Evolutionary conservation across 2,888 invertebrate species (phyloP).

Genomic region (Erebia epiphron): DNA sequence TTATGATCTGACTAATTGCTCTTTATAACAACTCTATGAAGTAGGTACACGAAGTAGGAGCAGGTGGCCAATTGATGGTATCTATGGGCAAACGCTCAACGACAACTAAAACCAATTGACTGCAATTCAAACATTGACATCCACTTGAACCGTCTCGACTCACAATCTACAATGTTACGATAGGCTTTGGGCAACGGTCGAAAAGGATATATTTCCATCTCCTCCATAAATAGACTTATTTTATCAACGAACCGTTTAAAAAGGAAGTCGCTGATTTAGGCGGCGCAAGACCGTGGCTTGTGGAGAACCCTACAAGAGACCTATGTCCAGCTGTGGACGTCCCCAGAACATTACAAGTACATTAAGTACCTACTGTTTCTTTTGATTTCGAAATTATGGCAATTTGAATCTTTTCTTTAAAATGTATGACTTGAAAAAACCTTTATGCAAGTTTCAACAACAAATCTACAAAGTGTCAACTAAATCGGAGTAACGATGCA

Average conservation of each 20-base stretch:
- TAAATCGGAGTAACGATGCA: too few species aligned
- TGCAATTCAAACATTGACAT: conserved; percentile 57
- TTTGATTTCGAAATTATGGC: too few species aligned
- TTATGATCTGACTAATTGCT: conserved; percentile 17
- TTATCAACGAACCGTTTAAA: too few species aligned
- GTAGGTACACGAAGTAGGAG: conserved; percentile 22
- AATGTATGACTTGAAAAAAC: too few species aligned
- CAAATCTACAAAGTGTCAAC: too few species aligned
- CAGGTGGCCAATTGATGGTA: conserved; percentile 39
- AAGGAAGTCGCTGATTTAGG: too few species aligned
- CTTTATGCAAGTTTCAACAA: too few species aligned
- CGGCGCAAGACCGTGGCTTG: too few species aligned
- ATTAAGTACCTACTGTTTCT: not conserved
- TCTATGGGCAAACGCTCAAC: conserved; percentile 35
- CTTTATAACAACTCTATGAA: conserved; percentile 24
- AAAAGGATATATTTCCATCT: conserved; percentile 15
- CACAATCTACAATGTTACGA: conserved; percentile 38
- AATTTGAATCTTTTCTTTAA: too few species aligned
- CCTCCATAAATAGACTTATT: not conserved
- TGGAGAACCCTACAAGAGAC: too few species aligned
- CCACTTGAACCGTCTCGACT: conserved; percentile 54
- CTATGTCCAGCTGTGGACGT: too few species aligned
- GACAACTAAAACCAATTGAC: conserved; percentile 51
- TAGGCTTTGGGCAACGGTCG: conserved; percentile 31
- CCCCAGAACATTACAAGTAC: too few species aligned